A percentile compares a stretch with the other conserved stretches of the same genome.
Conservation (phyloP, 2,888 invertebrate species). For the Tenthredo amoena region DNA sequence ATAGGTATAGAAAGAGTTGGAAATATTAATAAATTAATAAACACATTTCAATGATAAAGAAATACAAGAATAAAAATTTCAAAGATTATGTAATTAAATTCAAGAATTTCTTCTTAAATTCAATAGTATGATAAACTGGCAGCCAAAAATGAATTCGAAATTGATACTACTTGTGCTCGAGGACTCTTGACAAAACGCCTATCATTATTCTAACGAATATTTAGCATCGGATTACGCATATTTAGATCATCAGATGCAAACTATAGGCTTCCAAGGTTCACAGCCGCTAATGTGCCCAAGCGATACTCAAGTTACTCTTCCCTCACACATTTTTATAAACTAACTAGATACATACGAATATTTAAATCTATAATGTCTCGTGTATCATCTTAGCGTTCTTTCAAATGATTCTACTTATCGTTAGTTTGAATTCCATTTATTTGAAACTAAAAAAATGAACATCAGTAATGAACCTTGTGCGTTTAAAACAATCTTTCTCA, state of each 20-base stretch:
- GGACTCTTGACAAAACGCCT: background rate
- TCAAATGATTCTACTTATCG: background rate
- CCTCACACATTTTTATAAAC: background rate
- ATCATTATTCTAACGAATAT: constrained; percentile 5
- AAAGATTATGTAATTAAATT: background rate
- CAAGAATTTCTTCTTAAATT: background rate
- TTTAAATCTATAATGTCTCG: background rate
- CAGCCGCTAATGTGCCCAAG: constrained; percentile 62
- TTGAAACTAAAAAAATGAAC: background rate
- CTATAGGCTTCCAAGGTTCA: constrained; percentile 60
- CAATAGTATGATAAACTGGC: background rate
- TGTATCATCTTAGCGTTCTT: background rate
- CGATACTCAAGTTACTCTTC: constrained; percentile 11
- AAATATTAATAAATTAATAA: constrained; percentile 3
- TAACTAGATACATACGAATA: background rate
- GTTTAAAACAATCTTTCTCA: background rate
- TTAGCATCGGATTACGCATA: background rate
- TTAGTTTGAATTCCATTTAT: background rate
- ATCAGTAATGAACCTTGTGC: background rate
- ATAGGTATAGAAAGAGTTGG: background rate
- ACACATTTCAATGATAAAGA: background rate
- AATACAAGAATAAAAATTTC: background rate
- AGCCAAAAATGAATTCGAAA: constrained; percentile 12
- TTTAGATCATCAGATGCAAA: constrained; percentile 30
- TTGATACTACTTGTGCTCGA: background rate